Conservation (phyloP, 2,113 vertebrate species). For the Dromas ardeola region DNA sequence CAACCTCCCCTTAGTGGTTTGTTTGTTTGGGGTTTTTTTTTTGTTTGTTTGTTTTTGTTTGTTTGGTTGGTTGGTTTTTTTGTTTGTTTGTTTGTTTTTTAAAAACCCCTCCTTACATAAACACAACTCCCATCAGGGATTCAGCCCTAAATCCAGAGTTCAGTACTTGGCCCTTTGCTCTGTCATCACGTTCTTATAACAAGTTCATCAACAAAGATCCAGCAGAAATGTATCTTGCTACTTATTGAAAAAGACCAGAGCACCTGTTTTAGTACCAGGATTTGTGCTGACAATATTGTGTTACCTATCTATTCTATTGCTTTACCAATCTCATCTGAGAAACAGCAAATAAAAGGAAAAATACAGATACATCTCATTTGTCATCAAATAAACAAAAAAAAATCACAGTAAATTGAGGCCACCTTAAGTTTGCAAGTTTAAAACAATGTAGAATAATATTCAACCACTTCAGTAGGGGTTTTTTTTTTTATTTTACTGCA, state of each 20-base stretch:
- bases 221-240: background rate
- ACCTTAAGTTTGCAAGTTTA: background rate
- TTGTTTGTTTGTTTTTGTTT: no score
- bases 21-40: no score
- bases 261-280: background rate
- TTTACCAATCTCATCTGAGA: background rate
- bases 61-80: no score
- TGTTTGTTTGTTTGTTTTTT: background rate
- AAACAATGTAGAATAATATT: background rate
- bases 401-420: background rate
- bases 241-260: background rate
- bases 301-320: background rate
- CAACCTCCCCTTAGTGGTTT: background rate
- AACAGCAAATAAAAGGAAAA: background rate
- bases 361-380: background rate
- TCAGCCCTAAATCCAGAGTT: background rate
- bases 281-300: accelerated
- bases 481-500: background rate
- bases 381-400: background rate
- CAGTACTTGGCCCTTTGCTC: background rate
- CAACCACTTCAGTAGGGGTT: background rate
- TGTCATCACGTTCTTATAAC: accelerated
- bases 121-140: background rate
- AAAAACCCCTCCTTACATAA: background rate
- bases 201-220: background rate